Base-by-base conservation (phyloP, 2,113 vertebrate species). In the Lepus timidus region DNA sequence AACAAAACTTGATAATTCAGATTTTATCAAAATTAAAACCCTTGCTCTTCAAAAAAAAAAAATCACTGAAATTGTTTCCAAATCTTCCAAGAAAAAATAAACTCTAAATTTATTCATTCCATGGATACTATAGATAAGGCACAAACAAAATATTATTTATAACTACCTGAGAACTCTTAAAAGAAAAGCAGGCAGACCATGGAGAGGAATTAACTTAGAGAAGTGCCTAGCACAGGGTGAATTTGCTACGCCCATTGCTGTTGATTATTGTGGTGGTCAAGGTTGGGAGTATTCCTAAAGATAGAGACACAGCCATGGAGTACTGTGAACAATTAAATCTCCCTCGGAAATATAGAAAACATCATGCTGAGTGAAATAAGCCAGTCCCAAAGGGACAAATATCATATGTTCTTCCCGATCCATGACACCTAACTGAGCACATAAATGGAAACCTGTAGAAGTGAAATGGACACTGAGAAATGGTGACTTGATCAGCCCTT, bases 91-190 rank as follows among this genome's bases (percentile, higher is more conserved):
- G 39, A 33, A 39, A 55, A 85, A 52, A 20, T 79, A 73, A 70
- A 52, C 27, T 1, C 67, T 71, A 81, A 65, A 17, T 1, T 44
- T 33, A 95, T 64, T 12, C 4, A 12, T 71, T 14, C 20, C 49
- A 90, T 8, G 55, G 44, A 78, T 93, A 65, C 76, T 19, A 92
- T 58, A 61, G 20, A 90, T 51, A 76, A 95, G 29, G 33, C 39
- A 62, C 33, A 80, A 73, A 55, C 4, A 39, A 67, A 65, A 58
- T 67, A 68, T 92, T 68, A 74, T 33, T 76, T 82, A 55, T 12
- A 84, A 81, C 25, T n/a, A 62, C 27, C 62, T 44, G 23, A 82
- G 44, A 79, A 22, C 31, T 74, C 31, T 88, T 33, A 65, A 49
- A 79, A 74, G 6, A 58, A 70, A 85, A 65, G 4, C 33, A 65